These are phyloP conservation scores for Penaeus monodon DNA, from an alignment of 2,888 invertebrate species.

Conservation along the genomic window DNA sequence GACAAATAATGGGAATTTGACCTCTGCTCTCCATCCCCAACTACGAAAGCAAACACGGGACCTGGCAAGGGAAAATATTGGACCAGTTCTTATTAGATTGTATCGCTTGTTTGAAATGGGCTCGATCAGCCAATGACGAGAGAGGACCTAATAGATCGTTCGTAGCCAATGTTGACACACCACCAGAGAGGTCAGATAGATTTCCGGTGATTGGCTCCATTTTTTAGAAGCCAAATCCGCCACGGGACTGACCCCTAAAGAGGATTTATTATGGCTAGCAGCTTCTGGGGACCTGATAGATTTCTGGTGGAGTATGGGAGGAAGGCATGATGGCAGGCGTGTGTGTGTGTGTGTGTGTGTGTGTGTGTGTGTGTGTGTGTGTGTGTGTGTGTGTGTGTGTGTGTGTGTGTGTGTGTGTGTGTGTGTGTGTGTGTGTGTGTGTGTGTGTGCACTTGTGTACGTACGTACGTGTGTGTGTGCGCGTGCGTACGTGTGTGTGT, in stretches of 20 bases:
- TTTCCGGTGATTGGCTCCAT: slow-evolving; percentile 46
- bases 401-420: too few relatives aligned
- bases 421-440: too few relatives aligned
- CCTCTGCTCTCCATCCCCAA: slow-evolving; percentile 28
- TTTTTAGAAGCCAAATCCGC: slow-evolving; percentile 22
- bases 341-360: too few relatives aligned
- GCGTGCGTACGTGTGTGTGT: slow-evolving; percentile 5
- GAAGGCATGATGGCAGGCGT: too few relatives aligned
- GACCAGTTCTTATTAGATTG: slow-evolving; percentile 48
- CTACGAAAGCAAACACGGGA: slow-evolving; percentile 38
- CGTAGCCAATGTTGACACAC: slow-evolving; percentile 37
- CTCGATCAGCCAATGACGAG: slow-evolving; percentile 46
- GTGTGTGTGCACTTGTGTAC: too few relatives aligned
- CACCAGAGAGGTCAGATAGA: slow-evolving; percentile 40
- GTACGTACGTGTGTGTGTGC: neutral
- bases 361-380: too few relatives aligned
- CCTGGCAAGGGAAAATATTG: slow-evolving; percentile 52
- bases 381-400: too few relatives aligned
- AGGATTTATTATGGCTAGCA: too few relatives aligned
- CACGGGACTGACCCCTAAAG: slow-evolving; percentile 12
- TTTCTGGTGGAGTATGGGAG: too few relatives aligned
- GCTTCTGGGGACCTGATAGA: too few relatives aligned
- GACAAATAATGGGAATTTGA: slow-evolving; percentile 41
- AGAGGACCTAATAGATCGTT: slow-evolving; percentile 34
- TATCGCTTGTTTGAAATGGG: slow-evolving; percentile 51